A percentile compares a stretch with the other conserved stretches of the same genome.
These are phyloP conservation scores for Scrobipalpa atriplicella DNA, from an alignment of 2,888 invertebrate species.

Conservation along the genomic window DNA sequence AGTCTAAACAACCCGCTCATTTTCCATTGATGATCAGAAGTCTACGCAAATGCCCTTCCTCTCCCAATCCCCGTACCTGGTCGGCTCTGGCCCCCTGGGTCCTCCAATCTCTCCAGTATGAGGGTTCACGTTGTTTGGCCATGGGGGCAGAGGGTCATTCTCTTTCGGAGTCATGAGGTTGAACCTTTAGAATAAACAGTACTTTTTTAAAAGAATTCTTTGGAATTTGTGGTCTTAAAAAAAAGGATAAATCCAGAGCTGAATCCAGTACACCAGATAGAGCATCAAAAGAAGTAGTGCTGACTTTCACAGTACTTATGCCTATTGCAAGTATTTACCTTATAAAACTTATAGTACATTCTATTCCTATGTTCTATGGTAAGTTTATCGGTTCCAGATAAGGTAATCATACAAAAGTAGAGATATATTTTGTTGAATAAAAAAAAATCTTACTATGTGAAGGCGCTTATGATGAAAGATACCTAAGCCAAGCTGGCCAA, in stretches of 20 bases:
- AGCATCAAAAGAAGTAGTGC: neutral
- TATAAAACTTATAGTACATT: too few relatives aligned
- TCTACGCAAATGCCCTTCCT: constrained; percentile 98
- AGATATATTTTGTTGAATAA: too few relatives aligned
- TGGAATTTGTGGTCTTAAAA: neutral
- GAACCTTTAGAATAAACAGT: constrained; percentile 86
- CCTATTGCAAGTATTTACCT: too few relatives aligned
- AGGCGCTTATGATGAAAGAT: too few relatives aligned
- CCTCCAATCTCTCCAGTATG: constrained; percentile 97
- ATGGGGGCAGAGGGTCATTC: constrained; percentile 91
- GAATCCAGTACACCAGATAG: too few relatives aligned
- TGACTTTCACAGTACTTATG: neutral
- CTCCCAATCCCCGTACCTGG: constrained; percentile 99
- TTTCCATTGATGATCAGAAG: constrained; percentile 83
- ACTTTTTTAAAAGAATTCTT: neutral
- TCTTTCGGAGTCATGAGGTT: constrained; percentile 85
- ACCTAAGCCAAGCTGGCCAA: too few relatives aligned
- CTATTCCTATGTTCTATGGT: too few relatives aligned
- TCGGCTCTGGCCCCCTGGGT: constrained; percentile 98
- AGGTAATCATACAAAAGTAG: too few relatives aligned
- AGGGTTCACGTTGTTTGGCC: constrained; percentile 96
- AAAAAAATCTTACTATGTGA: too few relatives aligned
- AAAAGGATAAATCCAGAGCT: too few relatives aligned
- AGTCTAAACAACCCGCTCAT: neutral
- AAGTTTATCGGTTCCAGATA: too few relatives aligned